These are phyloP conservation scores for Mactra quadrangularis DNA, from an alignment of 1,140 invertebrate species.

Conservation along the genomic window DNA sequence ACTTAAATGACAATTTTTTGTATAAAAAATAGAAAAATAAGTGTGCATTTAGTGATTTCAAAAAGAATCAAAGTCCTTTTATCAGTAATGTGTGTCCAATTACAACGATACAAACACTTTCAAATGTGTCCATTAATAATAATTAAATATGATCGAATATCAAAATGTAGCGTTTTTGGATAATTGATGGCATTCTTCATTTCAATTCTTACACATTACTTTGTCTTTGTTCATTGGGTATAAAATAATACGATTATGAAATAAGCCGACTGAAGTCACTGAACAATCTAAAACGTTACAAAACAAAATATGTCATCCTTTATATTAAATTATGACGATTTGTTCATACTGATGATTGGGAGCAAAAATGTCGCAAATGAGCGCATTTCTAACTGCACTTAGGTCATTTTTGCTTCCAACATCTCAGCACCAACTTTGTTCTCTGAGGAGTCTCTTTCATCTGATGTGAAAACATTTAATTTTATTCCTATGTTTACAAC, in stretches of 20 bases:
- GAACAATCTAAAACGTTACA: conserved; percentile 22
- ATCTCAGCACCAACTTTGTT: too few relatives aligned
- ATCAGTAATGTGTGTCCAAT: conserved; percentile 33
- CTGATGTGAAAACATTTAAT: too few relatives aligned
- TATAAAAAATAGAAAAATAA: too few relatives aligned
- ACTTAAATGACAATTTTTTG: too few relatives aligned
- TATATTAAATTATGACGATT: conserved; percentile 58
- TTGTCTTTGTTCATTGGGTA: conserved; percentile 13
- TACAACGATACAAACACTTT: background rate
- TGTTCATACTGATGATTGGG: too few relatives aligned
- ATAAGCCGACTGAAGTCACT: conserved; percentile 28
- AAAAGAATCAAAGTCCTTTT: background rate
- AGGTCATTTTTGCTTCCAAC: too few relatives aligned
- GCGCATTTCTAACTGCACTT: too few relatives aligned
- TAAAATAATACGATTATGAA: conserved; percentile 29
- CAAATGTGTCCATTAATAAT: conserved; percentile 42
- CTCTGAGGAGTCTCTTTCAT: too few relatives aligned
- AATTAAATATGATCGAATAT: conserved; percentile 42
- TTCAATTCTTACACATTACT: conserved; percentile 19
- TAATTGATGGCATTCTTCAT: conserved; percentile 14
- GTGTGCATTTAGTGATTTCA: too few relatives aligned
- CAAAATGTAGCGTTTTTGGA: background rate
- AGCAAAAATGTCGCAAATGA: too few relatives aligned
- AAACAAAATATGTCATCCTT: conserved; percentile 21
- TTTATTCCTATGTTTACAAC: too few relatives aligned